Base-by-base conservation (phyloP, 2,797 vertebrate species). In the Anomalospiza imberbis region DNA sequence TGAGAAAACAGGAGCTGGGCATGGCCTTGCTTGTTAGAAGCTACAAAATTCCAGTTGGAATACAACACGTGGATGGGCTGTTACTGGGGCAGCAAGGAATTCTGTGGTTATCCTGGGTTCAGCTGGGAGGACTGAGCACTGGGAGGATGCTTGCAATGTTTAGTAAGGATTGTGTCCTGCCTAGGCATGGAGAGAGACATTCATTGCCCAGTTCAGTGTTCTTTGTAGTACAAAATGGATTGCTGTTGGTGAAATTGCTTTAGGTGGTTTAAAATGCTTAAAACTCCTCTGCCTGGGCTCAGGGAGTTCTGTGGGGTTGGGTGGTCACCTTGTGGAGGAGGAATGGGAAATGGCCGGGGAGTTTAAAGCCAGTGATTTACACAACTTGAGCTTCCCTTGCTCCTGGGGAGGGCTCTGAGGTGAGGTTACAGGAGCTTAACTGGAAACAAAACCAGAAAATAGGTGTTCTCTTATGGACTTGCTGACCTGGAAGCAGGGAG, bases 1-100 rank as follows among this genome's bases (percentile, higher is more conserved):
- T 73, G 81, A 53, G 61, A 6, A 14, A 70, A 50, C 13, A 42
- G 47, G 34, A 66, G 42, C 17, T 48, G 22, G n/a, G 20, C 26
- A 38, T 21, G 36, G 36, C 57, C 38, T 50, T 29, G 8, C 42
- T 87, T 60, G 22, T 29, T 53, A 89, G 34, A 28, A 51, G 36
- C 6, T 48, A 4, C 25, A 1, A 6, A 21, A 36, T 44, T 89
- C 48, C 22, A 22, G 4, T 3, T 75, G 50, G 75, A 28, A 24
- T 26, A 1, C 12, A 9, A 6, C 7, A 6, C 0, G 0, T 32
- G 40, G 22, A 3, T 26, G 66, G 28, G 28, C 7, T 55, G 0
- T 44, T 31, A 7, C 53, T 55, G 34, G 31, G 53, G 25, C 38
- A 50, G 20, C 12, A 38, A 42, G 70, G 55, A 61, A 6, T 84